Base-by-base conservation (phyloP, 2,888 invertebrate species). In the Lacanobia oleracea region DNA sequence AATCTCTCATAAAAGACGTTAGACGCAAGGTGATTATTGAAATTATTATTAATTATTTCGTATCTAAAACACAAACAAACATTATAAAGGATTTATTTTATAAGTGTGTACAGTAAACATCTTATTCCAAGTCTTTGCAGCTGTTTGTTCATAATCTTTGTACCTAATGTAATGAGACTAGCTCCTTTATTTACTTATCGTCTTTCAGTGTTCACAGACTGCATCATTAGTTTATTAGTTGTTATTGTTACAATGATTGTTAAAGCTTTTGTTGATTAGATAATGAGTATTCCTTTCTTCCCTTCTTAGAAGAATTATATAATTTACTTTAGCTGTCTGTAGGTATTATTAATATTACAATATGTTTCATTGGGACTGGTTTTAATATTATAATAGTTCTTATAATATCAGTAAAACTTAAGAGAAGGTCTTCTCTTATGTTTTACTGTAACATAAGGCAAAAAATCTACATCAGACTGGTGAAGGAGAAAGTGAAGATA, bases 61-160 rank as follows among this genome's bases (percentile, higher is more conserved):
- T 60, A 72, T 53, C 59, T 69, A 45, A 14, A 78, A 40, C 16
- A 67, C 33, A 60, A n/a, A 51, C 21, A 56, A 75, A 72, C 45
- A 8, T n/a, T n/a, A 37, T 33, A 72, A 43, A 61, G 40, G 43
- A 64, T 57, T 7, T 16, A 63, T 43, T 48, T 51, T 50, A 5
- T 48, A 48, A 23, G 16, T 71, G 43, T 50, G 33, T 54, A 64
- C 27, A 71, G 10, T 48, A 54, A 33, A 9, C 48, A 23, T 70
- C 6, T 33, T 61, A 59, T 53, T 51, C 23, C 18, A 56, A 45
- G 18, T 50, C 18, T 67, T 16, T 37, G 61, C 37, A 12, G 37
- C n/a, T 77, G 60, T 71, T 69, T 72, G 23, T 60, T 74, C 72
- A 73, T 72, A 66, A 77, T 72, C 61, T 64, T 57, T 69, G 67